Evolutionary conservation across 2,888 invertebrate genomes (phyloP).

Genomic region (Furcula furcula): DNA sequence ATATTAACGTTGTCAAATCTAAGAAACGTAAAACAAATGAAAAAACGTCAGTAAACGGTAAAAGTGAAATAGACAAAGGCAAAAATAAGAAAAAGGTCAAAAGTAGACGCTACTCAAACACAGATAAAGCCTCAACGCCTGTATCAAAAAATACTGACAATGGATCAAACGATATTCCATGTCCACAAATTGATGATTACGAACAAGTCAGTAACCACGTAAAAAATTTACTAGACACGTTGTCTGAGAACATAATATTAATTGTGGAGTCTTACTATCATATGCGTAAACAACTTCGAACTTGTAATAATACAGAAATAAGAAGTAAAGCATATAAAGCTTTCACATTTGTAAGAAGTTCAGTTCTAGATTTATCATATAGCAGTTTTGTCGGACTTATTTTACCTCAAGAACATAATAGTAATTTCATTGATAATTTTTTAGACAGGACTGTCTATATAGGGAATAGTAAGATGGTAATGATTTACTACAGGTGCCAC

Average conservation of each 20-base stretch:
- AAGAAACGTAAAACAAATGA: too few species aligned
- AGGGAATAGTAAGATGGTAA: slow-evolving; percentile 15
- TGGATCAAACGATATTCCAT: too few species aligned
- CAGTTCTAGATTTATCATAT: slow-evolving; percentile 41
- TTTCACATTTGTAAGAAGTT: slow-evolving; percentile 23
- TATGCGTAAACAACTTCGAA: background rate
- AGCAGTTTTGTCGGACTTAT: slow-evolving; percentile 31
- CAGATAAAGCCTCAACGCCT: too few species aligned
- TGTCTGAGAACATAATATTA: slow-evolving; percentile 31
- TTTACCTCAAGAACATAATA: slow-evolving; percentile 38
- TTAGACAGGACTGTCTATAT: slow-evolving; percentile 29
- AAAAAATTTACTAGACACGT: slow-evolving; percentile 12
- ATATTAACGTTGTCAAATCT: too few species aligned
- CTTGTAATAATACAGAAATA: background rate
- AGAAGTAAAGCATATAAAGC: slow-evolving; percentile 1
- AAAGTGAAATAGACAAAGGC: too few species aligned
- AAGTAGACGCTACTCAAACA: too few species aligned
- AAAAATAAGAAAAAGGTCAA: too few species aligned
- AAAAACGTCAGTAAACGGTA: too few species aligned
- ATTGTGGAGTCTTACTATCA: slow-evolving; percentile 25
- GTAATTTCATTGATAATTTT: slow-evolving; percentile 30
- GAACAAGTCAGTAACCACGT: slow-evolving; percentile 1
- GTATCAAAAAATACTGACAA: too few species aligned
- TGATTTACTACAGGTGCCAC: slow-evolving; percentile 12
- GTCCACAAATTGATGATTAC: background rate